These are phyloP conservation scores for Zeugodacus cucurbitae DNA, from an alignment of 1,140 invertebrate species.

Conservation along the genomic window DNA sequence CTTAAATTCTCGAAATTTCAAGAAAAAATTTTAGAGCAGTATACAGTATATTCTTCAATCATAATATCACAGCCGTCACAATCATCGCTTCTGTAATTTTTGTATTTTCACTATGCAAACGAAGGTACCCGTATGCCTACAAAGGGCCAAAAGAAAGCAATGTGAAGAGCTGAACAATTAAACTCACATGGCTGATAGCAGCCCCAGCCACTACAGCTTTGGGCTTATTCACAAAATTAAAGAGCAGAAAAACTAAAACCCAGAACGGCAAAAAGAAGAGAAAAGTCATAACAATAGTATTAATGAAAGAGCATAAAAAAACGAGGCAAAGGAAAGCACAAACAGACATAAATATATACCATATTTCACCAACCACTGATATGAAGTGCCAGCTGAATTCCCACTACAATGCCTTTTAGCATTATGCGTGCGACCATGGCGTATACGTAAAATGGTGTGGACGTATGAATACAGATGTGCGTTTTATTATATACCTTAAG, in stretches of 20 bases:
- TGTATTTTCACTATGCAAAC: no score
- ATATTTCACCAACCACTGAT: neutral
- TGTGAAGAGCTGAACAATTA: neutral
- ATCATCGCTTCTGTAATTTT: no score
- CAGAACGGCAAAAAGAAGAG: neutral
- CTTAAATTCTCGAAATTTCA: no score
- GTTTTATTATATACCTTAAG: neutral
- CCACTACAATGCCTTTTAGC: neutral
- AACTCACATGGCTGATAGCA: neutral
- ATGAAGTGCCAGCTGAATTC: neutral
- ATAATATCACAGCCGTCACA: no score
- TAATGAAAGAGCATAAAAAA: no score
- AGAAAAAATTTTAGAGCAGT: no score
- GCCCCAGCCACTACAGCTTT: neutral
- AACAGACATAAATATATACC: no score
- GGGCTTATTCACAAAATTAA: neutral
- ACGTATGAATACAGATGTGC: no score
- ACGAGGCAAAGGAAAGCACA: neutral
- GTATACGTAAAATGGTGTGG: neutral
- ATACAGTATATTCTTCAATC: no score
- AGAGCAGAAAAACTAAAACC: conserved; percentile 10
- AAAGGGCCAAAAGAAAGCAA: no score
- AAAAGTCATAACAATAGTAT: neutral
- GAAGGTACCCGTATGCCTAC: no score
- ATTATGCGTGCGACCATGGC: neutral